phyloP scores from a whole-genome alignment of 2,113 vertebrate species.

The Ursus arctos region DNA sequence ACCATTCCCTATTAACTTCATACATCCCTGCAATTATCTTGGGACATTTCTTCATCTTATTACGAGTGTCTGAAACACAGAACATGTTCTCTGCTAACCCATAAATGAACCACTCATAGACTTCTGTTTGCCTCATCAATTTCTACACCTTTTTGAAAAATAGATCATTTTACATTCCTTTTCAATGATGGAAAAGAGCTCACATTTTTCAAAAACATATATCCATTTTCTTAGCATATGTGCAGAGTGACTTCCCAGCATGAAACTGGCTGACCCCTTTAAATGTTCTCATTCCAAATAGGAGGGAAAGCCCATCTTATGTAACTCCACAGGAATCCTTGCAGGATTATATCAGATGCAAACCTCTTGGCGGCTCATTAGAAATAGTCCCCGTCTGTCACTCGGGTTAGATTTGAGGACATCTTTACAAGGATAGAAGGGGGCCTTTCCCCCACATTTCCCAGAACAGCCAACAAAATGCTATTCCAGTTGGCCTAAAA shows the following conservation, averaged over 20 bases:
- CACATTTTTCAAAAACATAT: slow-evolving; percentile 69
- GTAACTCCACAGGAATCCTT: slow-evolving; percentile 41
- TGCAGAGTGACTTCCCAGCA: slow-evolving; percentile 67
- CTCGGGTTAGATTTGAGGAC: slow-evolving; percentile 18
- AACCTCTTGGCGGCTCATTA: neutral
- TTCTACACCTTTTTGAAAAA: slow-evolving; percentile 81
- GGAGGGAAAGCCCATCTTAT: slow-evolving; percentile 51
- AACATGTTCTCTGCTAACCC: slow-evolving; percentile 60
- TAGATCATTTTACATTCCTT: slow-evolving; percentile 79
- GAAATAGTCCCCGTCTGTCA: slow-evolving; percentile 18
- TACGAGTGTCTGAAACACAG: slow-evolving; percentile 59
- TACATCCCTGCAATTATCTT: neutral
- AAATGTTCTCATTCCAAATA: slow-evolving; percentile 47
- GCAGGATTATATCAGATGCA: slow-evolving; percentile 7
- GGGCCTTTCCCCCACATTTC: slow-evolving; percentile 25
- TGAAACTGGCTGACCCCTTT: slow-evolving; percentile 72
- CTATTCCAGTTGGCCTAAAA: slow-evolving; percentile 50
- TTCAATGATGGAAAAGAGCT: slow-evolving; percentile 68
- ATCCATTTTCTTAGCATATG: slow-evolving; percentile 73
- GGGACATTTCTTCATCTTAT: slow-evolving; percentile 61
- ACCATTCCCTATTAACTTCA: neutral
- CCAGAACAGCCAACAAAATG: slow-evolving; percentile 45
- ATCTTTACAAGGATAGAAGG: slow-evolving; percentile 41
- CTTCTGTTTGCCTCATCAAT: slow-evolving; percentile 82
- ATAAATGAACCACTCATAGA: slow-evolving; percentile 72